phyloP scores from a whole-genome alignment of 2,797 vertebrate genomes.

The Stomatorhinus walkeri region DNA sequence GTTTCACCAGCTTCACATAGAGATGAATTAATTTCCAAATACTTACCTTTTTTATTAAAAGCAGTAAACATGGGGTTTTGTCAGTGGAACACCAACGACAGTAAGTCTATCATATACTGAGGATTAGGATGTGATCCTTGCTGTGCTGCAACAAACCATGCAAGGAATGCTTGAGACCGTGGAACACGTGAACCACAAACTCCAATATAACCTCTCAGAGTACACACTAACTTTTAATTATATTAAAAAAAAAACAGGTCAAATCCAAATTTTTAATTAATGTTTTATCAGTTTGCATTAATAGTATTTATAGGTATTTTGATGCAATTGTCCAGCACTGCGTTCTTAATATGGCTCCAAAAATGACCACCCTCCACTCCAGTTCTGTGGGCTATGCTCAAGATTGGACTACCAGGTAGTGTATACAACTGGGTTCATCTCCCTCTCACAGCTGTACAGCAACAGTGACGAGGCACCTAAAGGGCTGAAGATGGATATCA shows the following conservation, averaged over 20 bases:
- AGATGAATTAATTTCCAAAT: not conserved
- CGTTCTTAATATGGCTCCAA: not conserved
- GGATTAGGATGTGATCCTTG: not conserved
- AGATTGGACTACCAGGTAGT: not conserved
- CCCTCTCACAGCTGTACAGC: not conserved
- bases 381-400: not conserved
- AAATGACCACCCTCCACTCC: not conserved
- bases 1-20: not conserved
- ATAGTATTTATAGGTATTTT: not conserved
- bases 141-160: not conserved
- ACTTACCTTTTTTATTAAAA: not conserved
- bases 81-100: not conserved
- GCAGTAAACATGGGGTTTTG: not conserved
- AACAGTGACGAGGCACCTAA: not conserved
- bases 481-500: not conserved
- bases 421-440: not conserved
- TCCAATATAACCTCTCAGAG: not conserved
- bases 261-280: not conserved
- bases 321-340: not conserved
- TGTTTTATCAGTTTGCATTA: not conserved
- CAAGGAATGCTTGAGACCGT: not conserved
- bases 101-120: not conserved
- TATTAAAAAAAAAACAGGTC: not conserved
- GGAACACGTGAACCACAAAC: not conserved
- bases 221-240: not conserved